phyloP scores from a whole-genome alignment of 2,888 invertebrate species.

The Eristalinus sepulchralis region DNA sequence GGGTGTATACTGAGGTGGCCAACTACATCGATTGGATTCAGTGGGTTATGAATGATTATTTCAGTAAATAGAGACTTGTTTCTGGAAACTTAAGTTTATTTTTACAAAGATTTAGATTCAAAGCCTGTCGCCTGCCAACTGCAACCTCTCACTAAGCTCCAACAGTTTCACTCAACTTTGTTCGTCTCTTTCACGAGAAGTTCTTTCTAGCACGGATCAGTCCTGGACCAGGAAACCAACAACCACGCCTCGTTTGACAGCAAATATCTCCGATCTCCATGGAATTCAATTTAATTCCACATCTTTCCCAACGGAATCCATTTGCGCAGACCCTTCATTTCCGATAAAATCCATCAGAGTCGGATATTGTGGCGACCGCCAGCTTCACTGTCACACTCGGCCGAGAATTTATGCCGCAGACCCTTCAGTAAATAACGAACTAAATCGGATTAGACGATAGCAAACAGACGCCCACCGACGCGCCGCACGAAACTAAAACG shows the following conservation, averaged over 20 bases:
- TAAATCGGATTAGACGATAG: conserved; percentile 63
- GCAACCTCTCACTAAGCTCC: too few species aligned
- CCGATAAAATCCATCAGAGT: neutral
- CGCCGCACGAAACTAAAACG: conserved; percentile 36
- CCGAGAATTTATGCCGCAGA: conserved; percentile 22
- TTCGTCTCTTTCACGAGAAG: too few species aligned
- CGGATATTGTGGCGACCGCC: neutral
- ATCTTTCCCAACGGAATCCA: neutral
- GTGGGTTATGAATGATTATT: conserved; percentile 72
- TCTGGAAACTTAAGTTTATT: neutral
- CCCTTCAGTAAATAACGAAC: conserved; percentile 38
- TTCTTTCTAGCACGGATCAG: too few species aligned
- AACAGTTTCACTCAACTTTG: too few species aligned
- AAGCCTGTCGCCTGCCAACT: too few species aligned
- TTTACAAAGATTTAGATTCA: too few species aligned
- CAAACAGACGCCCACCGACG: conserved; percentile 60
- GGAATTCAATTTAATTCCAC: too few species aligned
- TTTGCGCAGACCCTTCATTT: neutral
- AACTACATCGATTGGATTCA: conserved; percentile 78
- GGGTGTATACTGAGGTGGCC: conserved; percentile 81
- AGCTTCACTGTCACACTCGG: conserved; percentile 14
- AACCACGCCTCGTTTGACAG: too few species aligned
- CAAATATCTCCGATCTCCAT: too few species aligned
- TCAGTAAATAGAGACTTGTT: neutral
- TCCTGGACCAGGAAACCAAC: too few species aligned